Evolutionary conservation across 2,888 invertebrate genomes (phyloP).

Genomic region (Julus scanicus): DNA sequence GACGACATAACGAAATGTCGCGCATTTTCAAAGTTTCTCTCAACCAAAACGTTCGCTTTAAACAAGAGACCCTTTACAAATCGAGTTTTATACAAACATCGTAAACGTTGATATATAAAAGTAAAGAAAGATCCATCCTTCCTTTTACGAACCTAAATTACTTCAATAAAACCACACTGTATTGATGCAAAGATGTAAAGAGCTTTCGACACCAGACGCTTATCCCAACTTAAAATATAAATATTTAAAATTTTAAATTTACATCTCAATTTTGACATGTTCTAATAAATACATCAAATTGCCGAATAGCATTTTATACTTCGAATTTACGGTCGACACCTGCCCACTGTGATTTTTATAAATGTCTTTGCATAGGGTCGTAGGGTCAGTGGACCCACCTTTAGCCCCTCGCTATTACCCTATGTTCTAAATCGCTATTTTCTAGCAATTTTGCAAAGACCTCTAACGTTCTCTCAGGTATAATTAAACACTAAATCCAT

Average conservation of each 20-base stretch:
- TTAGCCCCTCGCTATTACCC: background rate
- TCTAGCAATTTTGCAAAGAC: background rate
- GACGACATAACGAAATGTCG: background rate
- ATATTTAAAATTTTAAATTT: too few relatives aligned
- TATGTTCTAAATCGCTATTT: background rate
- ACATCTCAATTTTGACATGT: background rate
- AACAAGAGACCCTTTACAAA: background rate
- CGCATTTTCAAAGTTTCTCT: background rate
- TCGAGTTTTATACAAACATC: background rate
- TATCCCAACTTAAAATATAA: background rate
- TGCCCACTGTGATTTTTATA: background rate
- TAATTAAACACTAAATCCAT: slow-evolving; percentile 39
- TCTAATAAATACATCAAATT: background rate
- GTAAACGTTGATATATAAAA: background rate
- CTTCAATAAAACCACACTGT: background rate
- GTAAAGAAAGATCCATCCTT: background rate
- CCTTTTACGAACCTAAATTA: background rate
- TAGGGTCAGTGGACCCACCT: background rate
- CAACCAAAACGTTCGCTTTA: slow-evolving; percentile 10
- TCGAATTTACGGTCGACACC: background rate
- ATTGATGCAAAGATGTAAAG: background rate
- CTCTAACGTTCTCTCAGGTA: background rate
- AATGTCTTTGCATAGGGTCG: background rate
- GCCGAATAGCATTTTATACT: background rate
- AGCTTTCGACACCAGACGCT: background rate